Evolutionary conservation across 1,140 invertebrate genomes (phyloP).

Genomic region (Caenorhabditis elegans): WBcel235 BX284606.5:3539001-3539500

Average conservation of each 20-base stretch:
- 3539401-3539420: too few species aligned
- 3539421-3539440: neutral
- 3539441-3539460: slow-evolving; percentile 25
- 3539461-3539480: neutral
- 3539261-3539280: slow-evolving; percentile 72
- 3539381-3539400: neutral
- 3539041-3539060: too few species aligned
- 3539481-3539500: neutral
- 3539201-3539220: slow-evolving; percentile 76
- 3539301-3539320: slow-evolving; percentile 83
- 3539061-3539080: too few species aligned
- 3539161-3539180: too few species aligned
- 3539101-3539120: too few species aligned
- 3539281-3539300: slow-evolving; percentile 69
- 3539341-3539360: neutral
- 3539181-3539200: neutral
- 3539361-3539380: too few species aligned
- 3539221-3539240: slow-evolving; percentile 91
- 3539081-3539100: too few species aligned
- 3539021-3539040: too few species aligned
- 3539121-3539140: too few species aligned
- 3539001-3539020: too few species aligned
- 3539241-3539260: slow-evolving; percentile 94
- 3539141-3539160: too few species aligned
- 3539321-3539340: neutral